Conservation (phyloP, 2,888 invertebrate species). For the Philopedon plagiatum region DNA sequence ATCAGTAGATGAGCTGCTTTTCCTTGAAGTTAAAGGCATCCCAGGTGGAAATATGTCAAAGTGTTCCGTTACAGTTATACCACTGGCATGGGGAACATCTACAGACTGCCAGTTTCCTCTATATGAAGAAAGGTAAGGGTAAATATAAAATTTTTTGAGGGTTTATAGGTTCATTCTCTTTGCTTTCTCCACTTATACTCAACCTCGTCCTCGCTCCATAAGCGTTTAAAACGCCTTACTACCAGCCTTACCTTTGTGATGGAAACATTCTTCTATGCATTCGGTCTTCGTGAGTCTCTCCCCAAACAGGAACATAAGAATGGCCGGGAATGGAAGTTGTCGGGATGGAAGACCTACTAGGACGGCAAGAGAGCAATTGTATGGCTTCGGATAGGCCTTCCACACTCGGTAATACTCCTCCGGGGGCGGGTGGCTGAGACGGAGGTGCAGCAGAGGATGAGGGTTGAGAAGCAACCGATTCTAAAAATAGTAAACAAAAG, state of each 20-base stretch:
- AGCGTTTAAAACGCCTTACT: too few species aligned
- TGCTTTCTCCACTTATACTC: too few species aligned
- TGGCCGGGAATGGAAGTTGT: constrained; percentile 59
- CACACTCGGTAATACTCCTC: constrained; percentile 72
- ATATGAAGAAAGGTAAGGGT: constrained; percentile 42
- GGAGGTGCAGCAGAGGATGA: constrained; percentile 21
- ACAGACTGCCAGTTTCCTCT: constrained; percentile 68
- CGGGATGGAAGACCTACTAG: constrained; percentile 62
- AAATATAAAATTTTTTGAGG: too few species aligned
- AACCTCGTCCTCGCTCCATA: too few species aligned
- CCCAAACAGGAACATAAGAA: constrained; percentile 62
- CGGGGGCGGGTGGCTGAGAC: constrained; percentile 49
- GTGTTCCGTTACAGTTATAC: constrained; percentile 66
- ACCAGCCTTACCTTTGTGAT: constrained; percentile 64
- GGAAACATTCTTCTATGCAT: constrained; percentile 66
- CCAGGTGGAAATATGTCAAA: constrained; percentile 67
- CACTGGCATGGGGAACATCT: constrained; percentile 66
- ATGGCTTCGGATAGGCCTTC: constrained; percentile 79
- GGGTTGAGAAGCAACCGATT: constrained; percentile 47
- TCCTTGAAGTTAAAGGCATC: constrained; percentile 71
- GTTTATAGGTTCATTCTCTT: too few species aligned
- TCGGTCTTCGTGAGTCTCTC: constrained; percentile 66
- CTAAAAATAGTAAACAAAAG: too few species aligned
- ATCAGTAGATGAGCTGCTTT: constrained; percentile 75
- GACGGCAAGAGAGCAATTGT: constrained; percentile 75